Conservation (phyloP, 2,888 invertebrate genomes). For the Linyphia triangularis region DNA sequence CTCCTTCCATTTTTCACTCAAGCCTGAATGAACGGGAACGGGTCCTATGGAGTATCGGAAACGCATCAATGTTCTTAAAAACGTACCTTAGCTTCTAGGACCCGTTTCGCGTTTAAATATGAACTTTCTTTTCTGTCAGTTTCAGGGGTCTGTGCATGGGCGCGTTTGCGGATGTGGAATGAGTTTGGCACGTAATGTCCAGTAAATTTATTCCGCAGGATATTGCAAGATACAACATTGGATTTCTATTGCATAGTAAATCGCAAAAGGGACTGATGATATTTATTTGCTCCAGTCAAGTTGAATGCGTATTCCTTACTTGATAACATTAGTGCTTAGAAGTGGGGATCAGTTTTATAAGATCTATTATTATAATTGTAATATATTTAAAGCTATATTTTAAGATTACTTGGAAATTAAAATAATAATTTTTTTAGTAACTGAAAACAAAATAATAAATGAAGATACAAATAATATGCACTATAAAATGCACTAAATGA, state of each 20-base stretch:
- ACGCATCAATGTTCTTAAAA: constrained; percentile 70
- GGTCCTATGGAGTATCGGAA: constrained; percentile 54
- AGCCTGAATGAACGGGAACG: constrained; percentile 10
- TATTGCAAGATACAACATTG: background rate
- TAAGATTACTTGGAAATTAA: too few relatives aligned
- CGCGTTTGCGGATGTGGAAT: background rate
- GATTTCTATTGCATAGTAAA: background rate
- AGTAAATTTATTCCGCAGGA: background rate
- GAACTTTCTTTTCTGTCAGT: constrained; percentile 3
- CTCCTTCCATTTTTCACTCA: constrained; percentile 59
- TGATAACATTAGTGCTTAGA: too few relatives aligned
- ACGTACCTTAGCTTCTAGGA: background rate
- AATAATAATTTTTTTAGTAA: too few relatives aligned
- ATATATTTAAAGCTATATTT: too few relatives aligned
- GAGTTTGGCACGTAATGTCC: constrained; percentile 21
- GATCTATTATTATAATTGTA: too few relatives aligned
- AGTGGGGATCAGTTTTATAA: too few relatives aligned
- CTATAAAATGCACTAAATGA: too few relatives aligned
- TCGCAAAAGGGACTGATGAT: background rate
- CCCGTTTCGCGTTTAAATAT: background rate
- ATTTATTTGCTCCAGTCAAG: too few relatives aligned
- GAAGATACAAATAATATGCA: too few relatives aligned
- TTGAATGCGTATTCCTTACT: too few relatives aligned
- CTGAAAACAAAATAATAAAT: too few relatives aligned
- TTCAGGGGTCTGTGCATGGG: background rate